Evolutionary conservation across 2,888 invertebrate species (phyloP), one percentile per base, ranked within the genome.

Genomic region (Drosophila pegasa): DNA sequence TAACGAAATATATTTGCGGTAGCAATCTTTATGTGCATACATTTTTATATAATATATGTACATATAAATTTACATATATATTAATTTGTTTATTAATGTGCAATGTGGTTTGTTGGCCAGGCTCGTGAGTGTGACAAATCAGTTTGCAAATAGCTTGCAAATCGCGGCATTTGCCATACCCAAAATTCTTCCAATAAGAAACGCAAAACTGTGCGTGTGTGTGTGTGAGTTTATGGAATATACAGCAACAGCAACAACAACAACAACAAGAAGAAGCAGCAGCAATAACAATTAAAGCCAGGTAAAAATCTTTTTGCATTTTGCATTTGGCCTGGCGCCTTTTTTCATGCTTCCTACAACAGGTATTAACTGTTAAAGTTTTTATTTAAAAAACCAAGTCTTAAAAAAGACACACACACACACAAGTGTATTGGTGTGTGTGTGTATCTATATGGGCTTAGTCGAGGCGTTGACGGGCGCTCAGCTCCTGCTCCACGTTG

Each of bases 351-450:
- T 81, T 71, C 61, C 75, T 73, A 75, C 78, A 89, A 86, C 86
- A 75, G 82, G 89, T 80, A 76, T 87, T 88, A 84, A 89, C 89
- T 81, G 88, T 87, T 86, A 78, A 87, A 87, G 78, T 81, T 78
- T 29, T 67, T 81, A 81, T 87, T 84, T 81, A 75, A 78, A 78
- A 58, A 56, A 63, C 61, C 40, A 71, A 64, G 54, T 31, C 62
- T 82, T 82, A 75, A 76, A n/a, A 55, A 58, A 65, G 63, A 37
- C 71, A 85, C 70, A 86, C 61, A 75, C 75, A 73, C 16, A 43
- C 7, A 7, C 12, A 31, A 29, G 8, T 54, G 38, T 50, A 10
- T 45, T 37, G 65, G 33, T 54, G 22, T 70, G 57, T 70, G 58
- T 71, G 40, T 71, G 58, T 75, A 73, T 75, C 69, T 74, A 78